Evolutionary conservation across 2,888 invertebrate genomes (phyloP).

Genomic region (Embidobia sp.): DNA sequence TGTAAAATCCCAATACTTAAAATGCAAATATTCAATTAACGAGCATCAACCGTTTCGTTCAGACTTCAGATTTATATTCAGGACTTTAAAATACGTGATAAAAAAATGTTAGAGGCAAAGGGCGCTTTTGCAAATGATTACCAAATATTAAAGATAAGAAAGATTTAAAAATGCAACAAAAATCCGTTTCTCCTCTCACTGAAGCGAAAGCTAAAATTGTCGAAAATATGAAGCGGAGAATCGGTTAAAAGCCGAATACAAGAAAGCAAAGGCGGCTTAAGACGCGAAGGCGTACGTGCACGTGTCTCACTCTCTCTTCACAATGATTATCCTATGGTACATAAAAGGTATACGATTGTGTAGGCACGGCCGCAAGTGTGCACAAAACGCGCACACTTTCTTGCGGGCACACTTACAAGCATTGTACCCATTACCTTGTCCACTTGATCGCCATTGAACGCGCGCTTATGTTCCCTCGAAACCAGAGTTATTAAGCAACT

Average conservation of each 20-base stretch:
- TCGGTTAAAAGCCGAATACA: conserved; percentile 17
- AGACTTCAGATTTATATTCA: no score
- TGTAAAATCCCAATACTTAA: no score
- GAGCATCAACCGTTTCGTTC: no score
- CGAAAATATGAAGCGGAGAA: conserved; percentile 11
- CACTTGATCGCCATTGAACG: conserved; percentile 43
- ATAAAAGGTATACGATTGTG: conserved; percentile 44
- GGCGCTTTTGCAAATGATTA: no score
- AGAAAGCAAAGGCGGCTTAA: conserved; percentile 33
- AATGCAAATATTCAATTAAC: no score
- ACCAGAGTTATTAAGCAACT: conserved; percentile 22
- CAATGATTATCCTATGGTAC: conserved; percentile 38
- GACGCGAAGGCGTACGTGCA: conserved; percentile 30
- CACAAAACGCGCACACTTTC: conserved; percentile 32
- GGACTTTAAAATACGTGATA: no score
- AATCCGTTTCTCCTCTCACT: no score
- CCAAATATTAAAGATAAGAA: no score
- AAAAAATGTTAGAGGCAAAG: no score
- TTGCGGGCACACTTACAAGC: conserved; percentile 22
- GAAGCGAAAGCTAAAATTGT: conserved; percentile 6
- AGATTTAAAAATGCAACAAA: no score
- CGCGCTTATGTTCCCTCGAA: conserved; percentile 27
- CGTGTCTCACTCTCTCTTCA: conserved; percentile 27
- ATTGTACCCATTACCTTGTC: conserved; percentile 40
- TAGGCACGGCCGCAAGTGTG: conserved; percentile 20